phyloP scores from a whole-genome alignment of 2,888 invertebrate species.

The Stenotaenia linearis region DNA sequence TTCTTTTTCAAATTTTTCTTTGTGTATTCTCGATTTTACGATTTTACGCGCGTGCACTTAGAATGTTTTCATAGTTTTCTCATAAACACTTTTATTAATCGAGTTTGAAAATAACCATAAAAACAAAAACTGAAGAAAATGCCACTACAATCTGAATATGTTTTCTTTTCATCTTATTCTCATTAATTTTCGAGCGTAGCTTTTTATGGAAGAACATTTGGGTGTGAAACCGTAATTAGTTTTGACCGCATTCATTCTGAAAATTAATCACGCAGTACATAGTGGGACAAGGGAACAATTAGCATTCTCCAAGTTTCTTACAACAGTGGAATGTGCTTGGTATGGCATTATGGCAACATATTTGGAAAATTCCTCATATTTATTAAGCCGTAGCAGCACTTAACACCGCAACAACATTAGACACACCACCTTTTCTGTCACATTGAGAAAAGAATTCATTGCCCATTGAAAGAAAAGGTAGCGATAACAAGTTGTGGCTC shows the following conservation, averaged over 20 bases:
- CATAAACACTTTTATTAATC: too few relatives aligned
- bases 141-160: too few relatives aligned
- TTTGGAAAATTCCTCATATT: neutral
- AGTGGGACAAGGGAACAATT: neutral
- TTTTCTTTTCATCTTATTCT: neutral
- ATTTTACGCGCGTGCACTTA: too few relatives aligned
- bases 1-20: too few relatives aligned
- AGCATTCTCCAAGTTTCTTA: neutral
- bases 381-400: neutral
- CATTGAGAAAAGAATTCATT: conserved; percentile 4
- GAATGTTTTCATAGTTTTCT: too few relatives aligned
- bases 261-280: neutral
- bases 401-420: neutral
- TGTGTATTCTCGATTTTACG: too few relatives aligned
- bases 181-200: neutral
- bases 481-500: conserved; percentile 15
- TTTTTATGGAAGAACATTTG: neutral
- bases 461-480: neutral
- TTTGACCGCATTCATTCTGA: neutral
- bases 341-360: neutral
- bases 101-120: neutral
- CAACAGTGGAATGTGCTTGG: neutral
- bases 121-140: too few relatives aligned
- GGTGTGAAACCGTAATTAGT: neutral
- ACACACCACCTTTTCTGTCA: neutral